Evolutionary conservation across 2,888 invertebrate genomes (phyloP).

Genomic region (Trachelus troglodyta): DNA sequence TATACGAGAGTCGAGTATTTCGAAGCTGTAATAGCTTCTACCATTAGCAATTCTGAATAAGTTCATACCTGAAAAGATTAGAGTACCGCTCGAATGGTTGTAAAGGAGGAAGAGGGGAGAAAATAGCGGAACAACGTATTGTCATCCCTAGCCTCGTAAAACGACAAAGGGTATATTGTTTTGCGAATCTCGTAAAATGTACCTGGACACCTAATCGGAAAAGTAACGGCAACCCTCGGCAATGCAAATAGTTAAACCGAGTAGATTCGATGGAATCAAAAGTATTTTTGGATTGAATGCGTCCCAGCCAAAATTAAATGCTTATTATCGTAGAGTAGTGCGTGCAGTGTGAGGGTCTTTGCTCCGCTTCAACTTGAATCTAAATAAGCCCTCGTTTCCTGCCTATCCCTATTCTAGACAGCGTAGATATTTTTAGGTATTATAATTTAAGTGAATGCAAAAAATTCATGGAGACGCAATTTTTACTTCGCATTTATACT

Average conservation of each 20-base stretch:
- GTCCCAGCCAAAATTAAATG: not conserved
- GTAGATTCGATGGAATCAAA: not conserved
- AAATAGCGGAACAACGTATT: too few species aligned
- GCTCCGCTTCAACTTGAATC: not conserved
- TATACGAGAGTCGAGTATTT: not conserved
- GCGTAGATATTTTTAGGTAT: not conserved
- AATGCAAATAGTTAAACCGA: not conserved
- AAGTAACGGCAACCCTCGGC: not conserved
- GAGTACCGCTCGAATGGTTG: not conserved
- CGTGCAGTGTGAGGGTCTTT: not conserved
- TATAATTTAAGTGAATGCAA: not conserved
- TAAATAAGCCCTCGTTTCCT: not conserved
- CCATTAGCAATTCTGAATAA: not conserved
- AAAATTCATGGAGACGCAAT: not conserved
- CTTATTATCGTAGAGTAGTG: not conserved
- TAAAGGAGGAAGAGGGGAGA: not conserved
- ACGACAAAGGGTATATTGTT: not conserved
- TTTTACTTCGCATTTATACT: not conserved
- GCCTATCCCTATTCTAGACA: not conserved
- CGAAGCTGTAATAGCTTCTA: not conserved
- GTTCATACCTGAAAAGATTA: not conserved
- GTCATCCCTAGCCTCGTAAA: not conserved
- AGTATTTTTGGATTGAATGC: not conserved
- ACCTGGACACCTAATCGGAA: not conserved
- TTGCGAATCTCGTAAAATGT: not conserved